These are phyloP conservation scores for Drosophila maculinotata DNA, from an alignment of 2,888 invertebrate genomes.

Conservation along the genomic window DNA sequence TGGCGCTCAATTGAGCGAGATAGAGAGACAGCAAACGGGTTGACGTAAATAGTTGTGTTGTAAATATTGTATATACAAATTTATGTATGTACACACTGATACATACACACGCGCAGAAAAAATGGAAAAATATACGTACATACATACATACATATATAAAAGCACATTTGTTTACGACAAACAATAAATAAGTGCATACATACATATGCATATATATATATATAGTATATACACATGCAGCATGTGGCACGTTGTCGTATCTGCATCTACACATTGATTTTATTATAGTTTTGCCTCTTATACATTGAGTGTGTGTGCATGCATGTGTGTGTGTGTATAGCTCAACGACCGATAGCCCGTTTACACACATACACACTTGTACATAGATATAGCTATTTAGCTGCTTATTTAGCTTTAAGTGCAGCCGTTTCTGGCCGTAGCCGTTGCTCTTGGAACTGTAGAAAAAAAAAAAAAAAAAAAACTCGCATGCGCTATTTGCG, in stretches of 20 bases:
- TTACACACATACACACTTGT: not conserved
- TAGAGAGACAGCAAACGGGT: conserved; percentile 27
- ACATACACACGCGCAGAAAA: conserved; percentile 8
- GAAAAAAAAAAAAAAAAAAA: conserved; percentile 39
- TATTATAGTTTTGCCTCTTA: conserved; percentile 36
- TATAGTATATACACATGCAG: conserved; percentile 22
- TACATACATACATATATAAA: conserved; percentile 37
- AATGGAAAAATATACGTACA: conserved; percentile 25
- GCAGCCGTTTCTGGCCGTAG: conserved; percentile 39
- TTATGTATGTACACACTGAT: conserved; percentile 10
- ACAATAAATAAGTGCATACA: conserved; percentile 56
- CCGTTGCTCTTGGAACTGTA: conserved; percentile 58
- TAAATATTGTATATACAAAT: too few species aligned
- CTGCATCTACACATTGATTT: conserved; percentile 55
- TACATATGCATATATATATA: not conserved
- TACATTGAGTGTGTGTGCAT: not conserved
- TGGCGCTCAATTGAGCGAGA: conserved; percentile 4
- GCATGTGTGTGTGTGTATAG: conserved; percentile 21
- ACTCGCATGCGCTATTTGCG: conserved; percentile 61
- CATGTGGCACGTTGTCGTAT: conserved; percentile 59
- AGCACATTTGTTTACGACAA: conserved; percentile 65
- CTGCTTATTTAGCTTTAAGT: conserved; percentile 29
- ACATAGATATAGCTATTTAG: conserved; percentile 23
- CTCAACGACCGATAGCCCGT: conserved; percentile 54
- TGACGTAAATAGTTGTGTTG: conserved; percentile 30